A percentile compares a stretch with the other conserved stretches of the same genome.
Evolutionary conservation across 2,113 vertebrate species (phyloP).

Genomic region (Orthonyx spaldingii): DNA sequence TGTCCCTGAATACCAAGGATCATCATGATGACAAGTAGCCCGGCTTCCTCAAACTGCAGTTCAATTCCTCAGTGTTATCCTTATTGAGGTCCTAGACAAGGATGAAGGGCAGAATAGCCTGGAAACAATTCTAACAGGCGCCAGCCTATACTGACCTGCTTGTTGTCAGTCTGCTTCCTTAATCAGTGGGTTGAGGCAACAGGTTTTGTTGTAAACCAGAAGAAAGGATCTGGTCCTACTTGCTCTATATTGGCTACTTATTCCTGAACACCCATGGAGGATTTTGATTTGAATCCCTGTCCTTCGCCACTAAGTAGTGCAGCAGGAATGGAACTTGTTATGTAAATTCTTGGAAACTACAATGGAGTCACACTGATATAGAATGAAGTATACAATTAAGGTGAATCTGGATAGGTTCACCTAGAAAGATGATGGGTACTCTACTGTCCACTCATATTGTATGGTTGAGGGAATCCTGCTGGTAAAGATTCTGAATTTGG

Average conservation of each 20-base stretch:
- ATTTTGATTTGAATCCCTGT: background rate
- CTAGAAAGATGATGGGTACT: background rate
- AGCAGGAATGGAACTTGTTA: background rate
- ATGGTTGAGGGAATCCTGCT: background rate
- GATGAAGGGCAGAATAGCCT: background rate
- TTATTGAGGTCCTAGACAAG: background rate
- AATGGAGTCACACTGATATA: rapidly evolving
- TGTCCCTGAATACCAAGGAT: background rate
- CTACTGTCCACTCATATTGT: background rate
- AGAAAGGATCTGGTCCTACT: background rate
- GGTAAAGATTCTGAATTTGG: background rate
- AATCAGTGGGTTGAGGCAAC: background rate
- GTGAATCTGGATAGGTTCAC: no score
- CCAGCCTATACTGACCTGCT: no score
- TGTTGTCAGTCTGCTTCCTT: background rate
- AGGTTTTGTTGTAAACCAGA: background rate
- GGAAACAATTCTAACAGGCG: background rate
- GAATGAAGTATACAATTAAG: background rate
- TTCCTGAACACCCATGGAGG: background rate
- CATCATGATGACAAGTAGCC: background rate
- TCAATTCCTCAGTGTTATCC: background rate
- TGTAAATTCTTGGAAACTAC: background rate
- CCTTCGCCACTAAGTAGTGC: background rate
- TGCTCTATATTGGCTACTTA: rapidly evolving
- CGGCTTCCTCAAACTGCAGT: background rate